Conservation (phyloP, 2,888 invertebrate species). For the Ophioninae sp. region DNA sequence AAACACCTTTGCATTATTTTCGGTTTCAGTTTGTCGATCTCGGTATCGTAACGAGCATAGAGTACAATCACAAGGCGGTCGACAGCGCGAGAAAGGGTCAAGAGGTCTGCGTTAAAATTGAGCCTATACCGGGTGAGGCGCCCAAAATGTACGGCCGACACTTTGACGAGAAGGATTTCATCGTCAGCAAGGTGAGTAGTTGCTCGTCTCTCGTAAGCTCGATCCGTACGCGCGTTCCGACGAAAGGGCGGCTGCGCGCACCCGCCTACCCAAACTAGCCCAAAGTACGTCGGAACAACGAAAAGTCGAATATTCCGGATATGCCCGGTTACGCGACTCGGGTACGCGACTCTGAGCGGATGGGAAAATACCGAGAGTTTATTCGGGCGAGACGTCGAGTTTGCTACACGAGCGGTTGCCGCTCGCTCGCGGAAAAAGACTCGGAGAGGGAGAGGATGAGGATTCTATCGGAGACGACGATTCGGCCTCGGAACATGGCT, state of each 20-base stretch:
- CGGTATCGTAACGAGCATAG: slow-evolving; percentile 96
- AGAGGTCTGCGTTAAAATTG: slow-evolving; percentile 98
- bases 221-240: too few relatives aligned
- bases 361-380: slow-evolving; percentile 22
- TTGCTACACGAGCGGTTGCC: slow-evolving; percentile 21
- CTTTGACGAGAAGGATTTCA: slow-evolving; percentile 97
- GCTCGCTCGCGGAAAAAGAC: slow-evolving; percentile 46
- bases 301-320: slow-evolving; percentile 1
- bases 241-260: too few relatives aligned
- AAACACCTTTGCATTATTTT: not conserved
- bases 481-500: slow-evolving; percentile 54
- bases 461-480: slow-evolving; percentile 67
- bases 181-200: slow-evolving; percentile 93
- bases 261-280: too few relatives aligned
- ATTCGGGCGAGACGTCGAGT: slow-evolving; percentile 32
- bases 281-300: too few relatives aligned
- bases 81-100: slow-evolving; percentile 97
- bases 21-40: slow-evolving; percentile 93
- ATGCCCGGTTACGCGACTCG: too few relatives aligned
- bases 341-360: slow-evolving; percentile 30
- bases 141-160: slow-evolving; percentile 99
- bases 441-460: slow-evolving; percentile 54
- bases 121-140: slow-evolving; percentile 97
- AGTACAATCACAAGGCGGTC: slow-evolving; percentile 96
- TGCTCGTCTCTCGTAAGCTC: not conserved